Evolutionary conservation across 2,797 vertebrate genomes (phyloP).

Genomic region (Parauchenoglanis ngamensis): DNA sequence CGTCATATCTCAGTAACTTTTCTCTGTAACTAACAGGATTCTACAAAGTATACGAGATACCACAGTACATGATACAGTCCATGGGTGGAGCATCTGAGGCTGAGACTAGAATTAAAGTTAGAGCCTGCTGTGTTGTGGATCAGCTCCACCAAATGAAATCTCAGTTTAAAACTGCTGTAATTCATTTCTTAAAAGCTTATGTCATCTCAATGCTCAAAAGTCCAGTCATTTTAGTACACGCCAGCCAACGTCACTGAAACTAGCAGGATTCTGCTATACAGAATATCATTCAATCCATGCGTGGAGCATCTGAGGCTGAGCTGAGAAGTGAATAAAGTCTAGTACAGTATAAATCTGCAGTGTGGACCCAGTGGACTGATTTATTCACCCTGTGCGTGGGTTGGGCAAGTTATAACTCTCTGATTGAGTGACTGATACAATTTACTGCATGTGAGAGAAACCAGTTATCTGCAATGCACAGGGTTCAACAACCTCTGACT

Average conservation of each 20-base stretch:
- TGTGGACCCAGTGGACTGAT: conserved; percentile 16
- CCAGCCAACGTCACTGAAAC: not conserved
- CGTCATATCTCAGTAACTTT: too few species aligned
- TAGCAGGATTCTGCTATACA: not conserved
- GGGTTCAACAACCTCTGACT: conserved; percentile 29
- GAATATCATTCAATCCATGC: not conserved
- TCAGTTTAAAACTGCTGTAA: not conserved
- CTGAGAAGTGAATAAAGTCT: not conserved
- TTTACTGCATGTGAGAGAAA: conserved; percentile 36
- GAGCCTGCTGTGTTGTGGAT: not conserved
- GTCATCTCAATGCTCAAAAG: not conserved
- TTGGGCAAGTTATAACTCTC: conserved; percentile 24
- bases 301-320: not conserved
- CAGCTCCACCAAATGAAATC: not conserved
- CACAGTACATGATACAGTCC: not conserved
- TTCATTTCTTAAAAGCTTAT: not conserved
- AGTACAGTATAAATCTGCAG: not conserved
- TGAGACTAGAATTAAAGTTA: not conserved
- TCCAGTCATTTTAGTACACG: not conserved
- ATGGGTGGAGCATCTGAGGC: too few species aligned
- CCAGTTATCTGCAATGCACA: conserved; percentile 20
- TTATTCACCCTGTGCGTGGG: conserved; percentile 16
- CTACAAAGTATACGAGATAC: not conserved
- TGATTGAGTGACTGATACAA: conserved; percentile 39
- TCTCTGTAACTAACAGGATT: not conserved